These are phyloP conservation scores for Chaetops frenatus DNA, from an alignment of 2,113 vertebrate genomes.

Conservation along the genomic window DNA sequence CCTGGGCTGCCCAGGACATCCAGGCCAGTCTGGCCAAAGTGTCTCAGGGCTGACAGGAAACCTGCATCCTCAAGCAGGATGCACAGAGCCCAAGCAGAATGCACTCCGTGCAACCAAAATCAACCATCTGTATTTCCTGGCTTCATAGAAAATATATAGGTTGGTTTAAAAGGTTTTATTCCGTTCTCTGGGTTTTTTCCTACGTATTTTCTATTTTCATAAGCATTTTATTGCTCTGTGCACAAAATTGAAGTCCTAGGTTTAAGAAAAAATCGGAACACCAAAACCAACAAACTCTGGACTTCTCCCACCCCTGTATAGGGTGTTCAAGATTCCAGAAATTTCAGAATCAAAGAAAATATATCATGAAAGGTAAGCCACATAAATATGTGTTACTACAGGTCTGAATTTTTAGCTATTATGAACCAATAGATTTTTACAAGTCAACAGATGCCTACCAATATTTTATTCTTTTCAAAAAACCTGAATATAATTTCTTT, in stretches of 20 bases:
- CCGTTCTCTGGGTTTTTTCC: not conserved
- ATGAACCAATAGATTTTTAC: not conserved
- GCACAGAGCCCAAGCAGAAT: not conserved
- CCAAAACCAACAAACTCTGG: not conserved
- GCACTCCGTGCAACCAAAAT: not conserved
- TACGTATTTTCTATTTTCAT: not conserved
- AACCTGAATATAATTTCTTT: not conserved
- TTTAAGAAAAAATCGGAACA: not conserved
- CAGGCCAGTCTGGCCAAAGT: not conserved
- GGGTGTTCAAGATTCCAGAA: not conserved
- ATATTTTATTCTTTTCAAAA: not conserved
- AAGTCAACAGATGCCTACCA: not conserved
- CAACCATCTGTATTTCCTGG: not conserved
- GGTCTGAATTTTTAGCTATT: not conserved
- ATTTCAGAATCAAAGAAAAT: not conserved
- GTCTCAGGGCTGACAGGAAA: not conserved
- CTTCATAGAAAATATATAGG: not conserved
- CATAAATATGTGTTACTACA: not conserved
- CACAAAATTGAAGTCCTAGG: not conserved
- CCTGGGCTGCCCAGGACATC: not conserved
- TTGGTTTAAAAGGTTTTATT: not conserved
- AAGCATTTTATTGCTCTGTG: not conserved
- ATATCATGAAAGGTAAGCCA: not conserved
- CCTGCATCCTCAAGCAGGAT: not conserved
- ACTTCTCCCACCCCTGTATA: not conserved